These are phyloP conservation scores for Leptura quadrifasciata DNA, from an alignment of 2,888 invertebrate genomes.

Conservation along the genomic window DNA sequence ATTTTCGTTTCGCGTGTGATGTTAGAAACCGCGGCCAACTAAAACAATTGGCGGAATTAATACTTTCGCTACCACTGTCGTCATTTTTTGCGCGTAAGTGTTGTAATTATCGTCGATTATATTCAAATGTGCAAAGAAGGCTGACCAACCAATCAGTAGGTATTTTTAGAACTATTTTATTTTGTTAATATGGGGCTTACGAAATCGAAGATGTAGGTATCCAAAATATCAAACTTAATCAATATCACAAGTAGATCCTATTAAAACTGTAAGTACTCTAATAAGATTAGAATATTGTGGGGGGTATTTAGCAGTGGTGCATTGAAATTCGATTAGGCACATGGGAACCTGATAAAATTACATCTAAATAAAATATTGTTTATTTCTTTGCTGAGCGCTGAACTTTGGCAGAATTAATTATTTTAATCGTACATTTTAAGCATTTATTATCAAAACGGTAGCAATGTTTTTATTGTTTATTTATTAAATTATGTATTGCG, in stretches of 20 bases:
- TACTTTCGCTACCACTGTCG: background rate
- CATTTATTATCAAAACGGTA: background rate
- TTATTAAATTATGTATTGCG: conserved; percentile 4
- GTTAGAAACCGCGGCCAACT: background rate
- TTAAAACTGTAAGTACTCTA: conserved; percentile 3
- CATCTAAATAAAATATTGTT: conserved; percentile 10
- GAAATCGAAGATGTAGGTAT: background rate
- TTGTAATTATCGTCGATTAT: background rate
- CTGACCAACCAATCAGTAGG: background rate
- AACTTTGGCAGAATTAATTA: conserved; percentile 3
- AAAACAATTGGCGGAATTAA: background rate
- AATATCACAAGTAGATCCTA: background rate
- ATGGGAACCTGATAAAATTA: background rate
- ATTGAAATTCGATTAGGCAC: background rate
- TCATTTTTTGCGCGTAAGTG: conserved; percentile 1
- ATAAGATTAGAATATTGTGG: background rate
- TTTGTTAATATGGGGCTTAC: background rate
- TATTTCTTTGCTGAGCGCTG: conserved; percentile 13
- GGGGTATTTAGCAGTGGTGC: background rate
- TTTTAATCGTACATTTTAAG: background rate
- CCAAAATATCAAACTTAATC: background rate
- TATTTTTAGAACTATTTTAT: background rate
- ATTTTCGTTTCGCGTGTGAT: conserved; percentile 9
- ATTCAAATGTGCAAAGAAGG: background rate
- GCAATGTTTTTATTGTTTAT: background rate